Evolutionary conservation across 2,888 invertebrate genomes (phyloP), one percentile per base, ranked within the genome.

Genomic region (Chydorus sphaericus): DNA sequence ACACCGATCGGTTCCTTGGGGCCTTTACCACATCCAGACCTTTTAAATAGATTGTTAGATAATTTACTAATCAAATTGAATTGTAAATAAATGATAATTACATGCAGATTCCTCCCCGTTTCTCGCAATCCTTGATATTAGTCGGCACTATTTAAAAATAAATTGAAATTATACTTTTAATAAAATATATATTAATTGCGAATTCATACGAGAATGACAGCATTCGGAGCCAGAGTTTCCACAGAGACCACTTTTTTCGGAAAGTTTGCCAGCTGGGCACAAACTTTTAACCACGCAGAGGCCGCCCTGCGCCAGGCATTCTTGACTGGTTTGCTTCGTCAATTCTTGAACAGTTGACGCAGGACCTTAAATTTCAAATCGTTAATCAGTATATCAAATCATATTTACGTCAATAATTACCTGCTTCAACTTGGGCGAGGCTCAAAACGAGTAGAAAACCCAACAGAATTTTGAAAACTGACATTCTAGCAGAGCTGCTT

Each of bases 61-160:
- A 23, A 36, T n/a, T 36, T 36, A 7, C 4, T n/a, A 36, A 4
- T n/a, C 14, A 36, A 7, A 36, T n/a, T n/a, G n/a, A 36, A 16
- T 16, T 16, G n/a, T 10, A 23, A 7, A 44, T 4, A 44, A 26
- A 14, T 23, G 8, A 33, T 44, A 23, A n/a, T 1, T 20, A 38
- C 37, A 31, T 36, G 53, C 53, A 53, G 11, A 10, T 26, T 26
- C 53, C 53, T 20, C 53, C 53, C n/a, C 53, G 53, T 38, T 38
- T 18, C 14, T 6, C 6, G 53, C 53, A 53, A 53, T 38, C 53
- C 26, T 20, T 20, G 26, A 53, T 29, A 11, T n/a, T 38, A 16
- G 18, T 29, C 28, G 37, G 37, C 33, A 53, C 53, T 53, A 38
- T 20, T 31, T n/a, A 18, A 6, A 20, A 6, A 44, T 2, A 36